These are phyloP conservation scores for Arctopsyche grandis DNA, from an alignment of 1,140 invertebrate genomes.

Conservation along the genomic window DNA sequence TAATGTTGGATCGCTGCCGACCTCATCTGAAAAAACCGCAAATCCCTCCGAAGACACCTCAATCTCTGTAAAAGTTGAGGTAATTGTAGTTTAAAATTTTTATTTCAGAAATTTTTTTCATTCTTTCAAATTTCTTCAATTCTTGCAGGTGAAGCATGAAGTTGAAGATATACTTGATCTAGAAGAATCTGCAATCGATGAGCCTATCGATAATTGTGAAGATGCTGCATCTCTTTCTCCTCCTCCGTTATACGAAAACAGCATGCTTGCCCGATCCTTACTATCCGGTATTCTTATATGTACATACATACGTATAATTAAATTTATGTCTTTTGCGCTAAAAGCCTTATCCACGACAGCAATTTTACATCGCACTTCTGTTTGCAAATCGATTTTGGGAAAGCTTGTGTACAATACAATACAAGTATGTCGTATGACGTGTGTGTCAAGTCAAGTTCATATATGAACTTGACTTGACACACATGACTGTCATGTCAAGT, in stretches of 20 bases:
- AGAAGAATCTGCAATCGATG: conserved; percentile 18
- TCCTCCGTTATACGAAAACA: conserved; percentile 64
- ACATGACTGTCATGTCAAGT: too few species aligned
- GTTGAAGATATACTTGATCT: conserved; percentile 41
- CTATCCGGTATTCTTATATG: conserved; percentile 59
- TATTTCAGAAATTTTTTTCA: background rate
- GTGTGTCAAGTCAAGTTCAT: too few species aligned
- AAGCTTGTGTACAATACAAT: too few species aligned
- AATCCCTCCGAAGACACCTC: conserved; percentile 7
- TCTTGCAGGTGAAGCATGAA: conserved; percentile 50
- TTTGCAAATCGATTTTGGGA: too few species aligned
- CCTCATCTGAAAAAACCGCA: background rate
- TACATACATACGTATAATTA: conserved; percentile 4
- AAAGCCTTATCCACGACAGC: too few species aligned
- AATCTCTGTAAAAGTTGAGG: background rate
- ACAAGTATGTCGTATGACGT: too few species aligned
- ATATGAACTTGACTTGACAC: too few species aligned
- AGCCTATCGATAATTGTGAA: conserved; percentile 2
- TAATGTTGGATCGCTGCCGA: background rate
- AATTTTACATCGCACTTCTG: too few species aligned
- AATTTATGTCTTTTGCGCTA: too few species aligned
- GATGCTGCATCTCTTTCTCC: conserved; percentile 25
- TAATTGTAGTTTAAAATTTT: background rate
- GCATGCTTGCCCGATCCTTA: conserved; percentile 65
- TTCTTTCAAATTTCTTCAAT: background rate